A percentile compares a stretch with the other conserved stretches of the same genome.
These are phyloP conservation scores for Monopis laevigella DNA, from an alignment of 2,888 invertebrate genomes.

Conservation along the genomic window DNA sequence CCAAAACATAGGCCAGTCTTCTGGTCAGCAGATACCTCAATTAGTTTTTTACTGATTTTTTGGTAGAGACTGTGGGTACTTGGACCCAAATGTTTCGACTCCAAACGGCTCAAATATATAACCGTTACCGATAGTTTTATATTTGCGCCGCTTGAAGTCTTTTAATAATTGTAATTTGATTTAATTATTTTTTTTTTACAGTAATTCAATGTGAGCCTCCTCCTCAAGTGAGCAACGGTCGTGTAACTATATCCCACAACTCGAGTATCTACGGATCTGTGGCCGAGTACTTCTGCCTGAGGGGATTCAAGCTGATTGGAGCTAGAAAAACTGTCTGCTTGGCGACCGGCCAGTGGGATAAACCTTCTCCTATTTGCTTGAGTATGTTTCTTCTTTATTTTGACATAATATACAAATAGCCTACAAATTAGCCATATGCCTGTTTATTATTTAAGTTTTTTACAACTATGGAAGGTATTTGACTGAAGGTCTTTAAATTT, in stretches of 20 bases:
- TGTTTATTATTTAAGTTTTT: too few relatives aligned
- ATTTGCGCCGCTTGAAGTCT: too few relatives aligned
- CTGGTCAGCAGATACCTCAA: too few relatives aligned
- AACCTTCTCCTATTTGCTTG: constrained; percentile 76
- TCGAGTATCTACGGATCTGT: constrained; percentile 75
- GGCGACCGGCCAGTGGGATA: constrained; percentile 82
- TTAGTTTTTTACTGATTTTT: too few relatives aligned
- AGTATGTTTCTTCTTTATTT: constrained; percentile 51
- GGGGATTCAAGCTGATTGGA: constrained; percentile 76
- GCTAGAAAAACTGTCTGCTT: constrained; percentile 74
- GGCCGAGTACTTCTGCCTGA: constrained; percentile 79
- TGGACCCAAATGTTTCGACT: too few relatives aligned
- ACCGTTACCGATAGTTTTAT: too few relatives aligned
- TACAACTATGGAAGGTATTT: too few relatives aligned
- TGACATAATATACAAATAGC: too few relatives aligned
- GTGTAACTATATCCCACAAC: constrained; percentile 60
- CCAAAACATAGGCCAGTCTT: too few relatives aligned
- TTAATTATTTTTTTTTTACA: constrained; percentile 28
- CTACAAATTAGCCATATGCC: too few relatives aligned
- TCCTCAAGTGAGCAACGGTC: constrained; percentile 71
- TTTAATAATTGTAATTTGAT: not conserved
- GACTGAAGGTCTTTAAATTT: too few relatives aligned
- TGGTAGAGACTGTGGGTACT: not conserved
- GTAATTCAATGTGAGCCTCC: constrained; percentile 79
- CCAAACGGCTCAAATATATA: too few relatives aligned